These are phyloP conservation scores for Bombus sylvicola DNA, from an alignment of 1,140 invertebrate genomes.

Conservation along the genomic window DNA sequence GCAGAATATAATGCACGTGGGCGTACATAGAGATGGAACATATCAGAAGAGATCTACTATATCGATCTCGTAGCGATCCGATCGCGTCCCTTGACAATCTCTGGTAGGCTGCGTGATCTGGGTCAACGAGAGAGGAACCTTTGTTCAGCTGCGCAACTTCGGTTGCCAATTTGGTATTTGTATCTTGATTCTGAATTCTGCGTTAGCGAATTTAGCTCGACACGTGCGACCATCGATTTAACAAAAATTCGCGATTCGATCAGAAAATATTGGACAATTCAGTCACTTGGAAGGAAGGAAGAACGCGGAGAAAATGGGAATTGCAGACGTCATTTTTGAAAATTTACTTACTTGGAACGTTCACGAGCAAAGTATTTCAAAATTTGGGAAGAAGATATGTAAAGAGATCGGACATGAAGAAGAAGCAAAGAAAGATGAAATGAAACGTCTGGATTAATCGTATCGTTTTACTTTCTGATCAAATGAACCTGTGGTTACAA, in stretches of 20 bases:
- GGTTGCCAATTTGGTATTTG: not conserved
- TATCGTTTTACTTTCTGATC: not conserved
- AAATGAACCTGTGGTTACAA: not conserved
- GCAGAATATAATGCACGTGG: not conserved
- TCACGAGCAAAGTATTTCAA: no score
- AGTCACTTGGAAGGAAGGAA: not conserved
- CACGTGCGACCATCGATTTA: not conserved
- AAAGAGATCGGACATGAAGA: no score
- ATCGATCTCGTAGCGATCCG: slow-evolving; percentile 44
- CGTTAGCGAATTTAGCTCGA: not conserved
- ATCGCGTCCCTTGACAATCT: slow-evolving; percentile 47
- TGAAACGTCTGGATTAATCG: no score
- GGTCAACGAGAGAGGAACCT: slow-evolving; percentile 66
- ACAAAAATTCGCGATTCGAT: not conserved
- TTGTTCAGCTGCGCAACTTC: slow-evolving; percentile 51
- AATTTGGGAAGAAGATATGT: no score
- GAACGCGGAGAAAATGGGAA: not conserved
- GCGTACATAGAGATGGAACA: not conserved
- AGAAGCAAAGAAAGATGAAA: no score
- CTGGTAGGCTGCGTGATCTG: slow-evolving; percentile 47
- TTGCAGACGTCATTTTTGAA: not conserved
- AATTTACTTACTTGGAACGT: not conserved
- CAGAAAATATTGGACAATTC: not conserved
- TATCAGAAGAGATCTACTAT: slow-evolving; percentile 20
- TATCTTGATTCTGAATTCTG: slow-evolving; percentile 9